Conservation (phyloP, 2,888 invertebrate species). For the Synanthedon myopaeformis region DNA sequence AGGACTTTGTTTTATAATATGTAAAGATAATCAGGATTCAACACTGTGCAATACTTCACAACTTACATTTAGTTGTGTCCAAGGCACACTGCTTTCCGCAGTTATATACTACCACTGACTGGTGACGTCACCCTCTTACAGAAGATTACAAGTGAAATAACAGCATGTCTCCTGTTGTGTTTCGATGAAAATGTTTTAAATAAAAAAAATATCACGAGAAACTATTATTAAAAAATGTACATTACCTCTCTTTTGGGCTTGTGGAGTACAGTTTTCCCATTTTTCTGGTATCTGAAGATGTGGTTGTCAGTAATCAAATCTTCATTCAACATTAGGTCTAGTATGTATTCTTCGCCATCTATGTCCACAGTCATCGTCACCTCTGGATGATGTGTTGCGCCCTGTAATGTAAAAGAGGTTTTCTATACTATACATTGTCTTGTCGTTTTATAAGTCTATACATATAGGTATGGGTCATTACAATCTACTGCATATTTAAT, state of each 20-base stretch:
- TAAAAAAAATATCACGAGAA: not conserved
- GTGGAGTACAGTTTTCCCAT: conserved; percentile 63
- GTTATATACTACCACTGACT: no score
- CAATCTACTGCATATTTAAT: no score
- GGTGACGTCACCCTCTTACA: not conserved
- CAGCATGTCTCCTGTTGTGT: no score
- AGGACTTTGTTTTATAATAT: no score
- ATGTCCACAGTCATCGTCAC: conserved; percentile 75
- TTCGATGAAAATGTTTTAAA: not conserved
- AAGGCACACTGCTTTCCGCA: no score
- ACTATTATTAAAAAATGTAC: not conserved
- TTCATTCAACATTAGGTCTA: conserved; percentile 80
- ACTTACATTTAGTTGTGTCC: no score
- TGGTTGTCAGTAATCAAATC: conserved; percentile 78
- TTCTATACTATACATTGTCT: no score
- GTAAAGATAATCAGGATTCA: no score
- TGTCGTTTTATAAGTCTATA: no score
- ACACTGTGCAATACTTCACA: no score
- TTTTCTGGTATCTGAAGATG: conserved; percentile 71
- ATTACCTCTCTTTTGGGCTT: conserved; percentile 68
- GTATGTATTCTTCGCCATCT: conserved; percentile 73
- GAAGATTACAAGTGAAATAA: not conserved
- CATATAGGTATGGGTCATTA: no score
- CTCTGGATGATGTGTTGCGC: conserved; percentile 49
- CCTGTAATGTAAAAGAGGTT: conserved; percentile 21